These are phyloP conservation scores for Callosobruchus maculatus DNA, from an alignment of 2,888 invertebrate species.

Conservation along the genomic window DNA sequence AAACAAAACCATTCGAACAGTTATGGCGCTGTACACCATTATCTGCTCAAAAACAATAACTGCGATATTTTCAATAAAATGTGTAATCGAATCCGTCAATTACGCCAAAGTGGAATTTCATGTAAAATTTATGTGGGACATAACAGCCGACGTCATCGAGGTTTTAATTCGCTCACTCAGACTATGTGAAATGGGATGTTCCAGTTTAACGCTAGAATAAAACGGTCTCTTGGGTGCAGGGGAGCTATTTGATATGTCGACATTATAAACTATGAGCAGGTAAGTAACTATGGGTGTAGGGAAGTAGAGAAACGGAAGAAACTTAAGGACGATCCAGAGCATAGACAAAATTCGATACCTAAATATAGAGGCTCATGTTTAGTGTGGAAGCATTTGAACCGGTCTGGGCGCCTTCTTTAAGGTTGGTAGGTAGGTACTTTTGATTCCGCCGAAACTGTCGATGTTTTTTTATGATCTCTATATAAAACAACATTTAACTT, in stretches of 20 bases:
- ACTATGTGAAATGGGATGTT: not conserved
- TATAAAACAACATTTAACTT: no score
- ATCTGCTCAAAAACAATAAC: conserved; percentile 1
- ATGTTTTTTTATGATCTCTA: no score
- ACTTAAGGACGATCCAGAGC: no score
- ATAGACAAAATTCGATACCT: no score
- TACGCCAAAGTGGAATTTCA: not conserved
- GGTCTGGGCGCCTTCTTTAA: no score
- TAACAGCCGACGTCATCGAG: not conserved
- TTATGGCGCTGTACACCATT: not conserved
- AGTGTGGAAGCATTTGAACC: no score
- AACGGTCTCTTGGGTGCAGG: not conserved
- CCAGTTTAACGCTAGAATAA: not conserved
- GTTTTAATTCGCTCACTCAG: not conserved
- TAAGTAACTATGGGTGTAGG: no score
- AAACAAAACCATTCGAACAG: not conserved
- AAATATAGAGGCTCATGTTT: no score
- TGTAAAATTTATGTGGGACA: conserved; percentile 1
- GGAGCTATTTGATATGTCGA: not conserved
- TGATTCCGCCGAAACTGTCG: no score
- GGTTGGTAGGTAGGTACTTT: no score
- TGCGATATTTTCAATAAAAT: not conserved
- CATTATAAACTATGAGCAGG: no score
- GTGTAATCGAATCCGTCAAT: conserved; percentile 2
- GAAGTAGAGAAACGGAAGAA: no score